Evolutionary conservation across 1,140 invertebrate species (phyloP), one percentile per base, ranked within the genome.

Genomic region (Nymphalis io): DNA sequence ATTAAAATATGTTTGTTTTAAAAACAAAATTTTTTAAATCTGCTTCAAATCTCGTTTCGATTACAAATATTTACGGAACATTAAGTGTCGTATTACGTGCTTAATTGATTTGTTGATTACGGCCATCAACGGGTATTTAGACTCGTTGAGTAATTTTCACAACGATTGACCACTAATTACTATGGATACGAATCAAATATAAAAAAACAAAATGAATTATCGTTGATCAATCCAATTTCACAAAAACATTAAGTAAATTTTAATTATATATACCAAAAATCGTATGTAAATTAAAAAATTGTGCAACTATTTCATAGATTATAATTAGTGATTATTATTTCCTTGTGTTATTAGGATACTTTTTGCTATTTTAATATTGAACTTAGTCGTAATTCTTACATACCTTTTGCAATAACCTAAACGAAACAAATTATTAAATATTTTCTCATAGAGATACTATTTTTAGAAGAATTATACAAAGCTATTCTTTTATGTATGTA

Each of bases 41-140:
- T 18, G 15, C 2, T 38, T 15, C 13, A 23, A 38, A 51, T 62
- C n/a, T 16, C 42, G 27, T 46, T 23, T 53, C 23, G 13, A 27
- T 44, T 44, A 57, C 23, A 61, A 53, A 44, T 60, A 51, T 53
- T 61, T 21, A 60, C 58, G n/a, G 40, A 53, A 20, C 23, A 27
- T 21, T 53, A 15, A 38, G 60, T 62, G 20, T 64, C 33, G 12
- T 40, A 60, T 70, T 51, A 44, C 42, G 15, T 11, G 57, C 21
- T 60, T 70, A 70, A 70, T 65, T 70, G 57, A 51, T 60, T 63
- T 60, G 44, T 60, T 64, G 27, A 65, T 51, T 64, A 39, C 60
- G 46, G 16, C 67, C 48, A 70, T 70, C 18, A 60, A 21, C 20
- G 61, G 33, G 42, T 39, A 63, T 70, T 70, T 59, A 59, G 16